phyloP scores from a whole-genome alignment of 2,113 vertebrate species.

The Nesospiza acunhae region DNA sequence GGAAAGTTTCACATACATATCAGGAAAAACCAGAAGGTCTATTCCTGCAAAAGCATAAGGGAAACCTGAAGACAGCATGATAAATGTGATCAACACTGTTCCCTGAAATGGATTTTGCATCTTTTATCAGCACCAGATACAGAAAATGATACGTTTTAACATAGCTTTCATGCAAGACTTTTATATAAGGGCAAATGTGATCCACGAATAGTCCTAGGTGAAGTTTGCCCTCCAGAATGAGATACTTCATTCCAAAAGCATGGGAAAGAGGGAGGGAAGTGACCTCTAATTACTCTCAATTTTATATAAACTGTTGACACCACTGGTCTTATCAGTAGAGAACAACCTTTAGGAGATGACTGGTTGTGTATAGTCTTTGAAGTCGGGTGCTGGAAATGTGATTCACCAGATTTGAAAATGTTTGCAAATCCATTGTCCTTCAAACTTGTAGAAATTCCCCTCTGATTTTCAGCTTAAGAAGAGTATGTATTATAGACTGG shows the following conservation, averaged over 20 bases:
- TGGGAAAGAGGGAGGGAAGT: not conserved
- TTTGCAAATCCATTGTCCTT: not conserved
- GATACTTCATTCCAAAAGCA: not conserved
- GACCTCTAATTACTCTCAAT: not conserved
- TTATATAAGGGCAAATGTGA: not conserved
- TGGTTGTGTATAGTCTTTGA: not conserved
- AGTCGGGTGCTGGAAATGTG: not conserved
- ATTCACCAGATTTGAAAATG: not conserved
- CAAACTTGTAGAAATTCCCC: not conserved
- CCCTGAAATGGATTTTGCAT: not conserved
- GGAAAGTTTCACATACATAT: not conserved
- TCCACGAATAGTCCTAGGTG: not conserved
- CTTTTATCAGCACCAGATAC: not conserved
- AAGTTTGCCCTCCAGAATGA: not conserved
- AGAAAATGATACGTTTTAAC: not conserved
- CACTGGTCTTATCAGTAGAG: not conserved
- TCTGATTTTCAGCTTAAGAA: conserved; percentile 4
- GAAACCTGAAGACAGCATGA: not conserved
- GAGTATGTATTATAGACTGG: not conserved
- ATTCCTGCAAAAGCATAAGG: not conserved
- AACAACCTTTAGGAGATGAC: not conserved
- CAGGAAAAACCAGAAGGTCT: not conserved
- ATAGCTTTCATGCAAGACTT: not conserved
- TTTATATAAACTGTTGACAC: not conserved
- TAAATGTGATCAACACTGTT: not conserved